These are phyloP conservation scores for Eupithecia abbreviata DNA, from an alignment of 2,888 invertebrate genomes.

Conservation along the genomic window DNA sequence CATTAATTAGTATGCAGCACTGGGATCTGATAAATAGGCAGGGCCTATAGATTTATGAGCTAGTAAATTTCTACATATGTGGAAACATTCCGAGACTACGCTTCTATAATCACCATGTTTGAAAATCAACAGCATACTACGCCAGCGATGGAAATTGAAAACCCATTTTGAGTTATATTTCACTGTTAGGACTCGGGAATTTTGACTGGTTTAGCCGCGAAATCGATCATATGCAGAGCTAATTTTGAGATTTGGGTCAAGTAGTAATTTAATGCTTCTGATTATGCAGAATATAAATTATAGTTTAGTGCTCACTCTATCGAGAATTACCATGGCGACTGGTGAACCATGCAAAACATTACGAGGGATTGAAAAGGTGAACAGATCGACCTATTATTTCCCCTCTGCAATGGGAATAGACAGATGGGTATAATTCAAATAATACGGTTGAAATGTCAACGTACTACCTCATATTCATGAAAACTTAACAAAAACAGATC, in stretches of 20 bases:
- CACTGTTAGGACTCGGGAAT: constrained; percentile 15
- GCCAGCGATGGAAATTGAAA: constrained; percentile 18
- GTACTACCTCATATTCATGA: too few species aligned
- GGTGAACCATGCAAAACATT: neutral
- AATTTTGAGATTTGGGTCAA: constrained; percentile 14
- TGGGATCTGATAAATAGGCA: constrained; percentile 46
- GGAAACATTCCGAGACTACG: constrained; percentile 25
- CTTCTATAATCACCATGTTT: constrained; percentile 26
- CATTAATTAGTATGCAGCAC: constrained; percentile 46
- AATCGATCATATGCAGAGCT: constrained; percentile 11
- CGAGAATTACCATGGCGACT: neutral
- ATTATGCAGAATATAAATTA: neutral
- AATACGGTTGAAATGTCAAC: neutral
- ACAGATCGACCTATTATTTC: too few species aligned
- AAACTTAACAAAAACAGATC: too few species aligned
- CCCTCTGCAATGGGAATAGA: too few species aligned
- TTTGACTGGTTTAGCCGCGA: constrained; percentile 13
- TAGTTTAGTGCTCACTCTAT: neutral
- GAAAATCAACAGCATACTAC: constrained; percentile 24
- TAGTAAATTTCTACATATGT: constrained; percentile 45
- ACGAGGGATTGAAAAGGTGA: neutral
- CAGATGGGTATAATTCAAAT: too few species aligned
- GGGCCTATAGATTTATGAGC: constrained; percentile 44
- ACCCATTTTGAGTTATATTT: constrained; percentile 23
- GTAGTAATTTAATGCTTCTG: constrained; percentile 4